Percentiles rank a stretch among this genome's conserved stretches.
phyloP scores from a whole-genome alignment of 1,140 invertebrate species.

The Brachionus plicatilis region DNA sequence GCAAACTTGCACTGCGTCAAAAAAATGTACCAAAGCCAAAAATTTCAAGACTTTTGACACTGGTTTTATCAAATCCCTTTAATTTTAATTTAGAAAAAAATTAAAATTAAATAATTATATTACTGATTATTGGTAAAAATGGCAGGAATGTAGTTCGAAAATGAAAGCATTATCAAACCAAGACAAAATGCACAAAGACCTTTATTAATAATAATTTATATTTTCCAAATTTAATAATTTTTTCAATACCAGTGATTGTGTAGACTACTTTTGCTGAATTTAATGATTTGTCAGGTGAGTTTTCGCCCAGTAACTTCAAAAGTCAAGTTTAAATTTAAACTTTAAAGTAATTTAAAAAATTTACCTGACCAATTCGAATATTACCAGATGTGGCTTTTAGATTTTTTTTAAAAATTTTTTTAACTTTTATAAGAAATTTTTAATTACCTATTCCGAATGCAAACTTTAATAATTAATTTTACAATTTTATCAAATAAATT shows the following conservation, averaged over 20 bases:
- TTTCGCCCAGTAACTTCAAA: slow-evolving; percentile 19
- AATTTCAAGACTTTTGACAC: not conserved
- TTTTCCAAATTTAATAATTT: not conserved
- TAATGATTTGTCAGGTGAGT: not conserved
- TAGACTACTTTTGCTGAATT: not conserved
- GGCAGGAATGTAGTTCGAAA: not conserved
- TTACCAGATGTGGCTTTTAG: not conserved
- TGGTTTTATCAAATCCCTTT: not conserved
- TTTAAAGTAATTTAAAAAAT: not conserved
- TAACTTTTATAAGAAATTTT: not conserved
- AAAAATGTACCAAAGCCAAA: not conserved
- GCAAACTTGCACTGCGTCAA: not conserved
- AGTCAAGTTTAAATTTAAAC: not conserved
- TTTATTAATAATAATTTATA: not conserved
- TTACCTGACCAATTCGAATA: slow-evolving; percentile 13
- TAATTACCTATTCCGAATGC: slow-evolving; percentile 9
- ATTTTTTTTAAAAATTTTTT: not conserved
- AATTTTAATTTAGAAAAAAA: not conserved
- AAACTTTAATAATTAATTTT: not conserved
- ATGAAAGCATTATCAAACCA: not conserved
- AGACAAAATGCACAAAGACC: not conserved
- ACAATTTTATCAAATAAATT: not conserved
- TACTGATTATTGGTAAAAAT: slow-evolving; percentile 1
- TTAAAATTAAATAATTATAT: not conserved
- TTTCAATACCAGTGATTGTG: not conserved